Percentiles rank a stretch among this genome's conserved stretches.
Conservation (phyloP, 2,113 vertebrate species). For the Pluvianellus socialis region DNA sequence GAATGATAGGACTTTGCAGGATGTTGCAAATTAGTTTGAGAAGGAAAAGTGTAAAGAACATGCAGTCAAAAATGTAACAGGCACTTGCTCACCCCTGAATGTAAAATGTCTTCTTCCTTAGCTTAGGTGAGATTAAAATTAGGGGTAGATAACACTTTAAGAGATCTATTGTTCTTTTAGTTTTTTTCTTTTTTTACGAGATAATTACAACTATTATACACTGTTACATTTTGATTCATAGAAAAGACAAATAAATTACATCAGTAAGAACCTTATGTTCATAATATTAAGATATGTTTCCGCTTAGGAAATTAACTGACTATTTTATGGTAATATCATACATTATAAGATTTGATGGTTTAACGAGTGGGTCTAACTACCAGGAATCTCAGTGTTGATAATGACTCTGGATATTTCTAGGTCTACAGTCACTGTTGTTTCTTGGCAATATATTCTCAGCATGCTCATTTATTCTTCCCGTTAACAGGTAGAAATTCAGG, state of each 20-base stretch:
- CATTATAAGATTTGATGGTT: background rate
- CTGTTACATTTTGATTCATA: conserved; percentile 39
- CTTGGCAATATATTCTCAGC: background rate
- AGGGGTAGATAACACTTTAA: background rate
- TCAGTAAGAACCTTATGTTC: conserved; percentile 23
- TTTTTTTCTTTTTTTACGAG: background rate
- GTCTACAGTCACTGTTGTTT: background rate
- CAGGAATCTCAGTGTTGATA: background rate
- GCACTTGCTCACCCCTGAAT: background rate
- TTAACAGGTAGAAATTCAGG: background rate
- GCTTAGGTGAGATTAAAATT: conserved; percentile 9
- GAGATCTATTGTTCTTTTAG: conserved; percentile 32
- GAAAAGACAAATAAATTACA: conserved; percentile 55
- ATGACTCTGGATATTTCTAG: background rate
- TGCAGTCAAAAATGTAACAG: background rate
- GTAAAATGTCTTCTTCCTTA: conserved; percentile 3
- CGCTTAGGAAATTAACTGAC: background rate
- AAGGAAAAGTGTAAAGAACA: background rate
- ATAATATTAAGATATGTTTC: conserved; percentile 64
- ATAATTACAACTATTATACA: conserved; percentile 62
- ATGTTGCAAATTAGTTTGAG: background rate
- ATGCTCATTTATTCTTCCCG: background rate
- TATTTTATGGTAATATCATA: conserved; percentile 7
- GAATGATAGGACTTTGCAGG: background rate
- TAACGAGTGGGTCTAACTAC: conserved; percentile 7